A percentile compares a stretch with the other conserved stretches of the same genome.
Evolutionary conservation across 2,797 vertebrate genomes (phyloP).

Genomic region (Oryzias dopingdopingensis): DNA sequence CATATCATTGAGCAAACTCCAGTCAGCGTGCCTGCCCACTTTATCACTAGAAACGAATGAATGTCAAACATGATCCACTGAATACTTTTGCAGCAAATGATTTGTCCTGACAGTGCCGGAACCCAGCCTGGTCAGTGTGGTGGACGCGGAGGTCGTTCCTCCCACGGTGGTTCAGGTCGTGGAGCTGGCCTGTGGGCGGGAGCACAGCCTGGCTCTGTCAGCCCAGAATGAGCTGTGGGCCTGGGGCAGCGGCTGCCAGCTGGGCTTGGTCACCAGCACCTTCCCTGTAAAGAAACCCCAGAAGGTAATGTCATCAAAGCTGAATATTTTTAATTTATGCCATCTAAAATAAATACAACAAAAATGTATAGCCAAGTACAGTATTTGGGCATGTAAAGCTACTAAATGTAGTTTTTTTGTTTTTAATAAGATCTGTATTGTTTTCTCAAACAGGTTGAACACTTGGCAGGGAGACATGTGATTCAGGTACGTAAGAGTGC

Average conservation of each 20-base stretch:
- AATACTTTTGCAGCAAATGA: no score
- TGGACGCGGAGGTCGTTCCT: slow-evolving; percentile 84
- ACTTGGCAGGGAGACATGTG: slow-evolving; percentile 90
- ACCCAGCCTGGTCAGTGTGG: slow-evolving; percentile 81
- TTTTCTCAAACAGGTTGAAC: slow-evolving; percentile 78
- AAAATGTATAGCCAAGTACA: neutral
- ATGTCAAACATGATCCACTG: no score
- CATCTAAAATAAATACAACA: neutral
- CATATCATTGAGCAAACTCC: no score
- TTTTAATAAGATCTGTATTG: slow-evolving; percentile 1
- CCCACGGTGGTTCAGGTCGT: slow-evolving; percentile 78
- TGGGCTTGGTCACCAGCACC: slow-evolving; percentile 87
- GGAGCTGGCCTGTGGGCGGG: slow-evolving; percentile 89
- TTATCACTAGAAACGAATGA: no score
- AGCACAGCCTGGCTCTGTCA: slow-evolving; percentile 90
- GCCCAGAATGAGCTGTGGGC: slow-evolving; percentile 92
- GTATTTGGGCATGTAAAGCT: neutral
- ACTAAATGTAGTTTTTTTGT: neutral
- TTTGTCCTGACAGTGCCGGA: slow-evolving; percentile 70
- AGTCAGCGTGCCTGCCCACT: no score
- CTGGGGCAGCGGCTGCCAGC: slow-evolving; percentile 95
- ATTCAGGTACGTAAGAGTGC: slow-evolving; percentile 76
- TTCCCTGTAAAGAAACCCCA: slow-evolving; percentile 91
- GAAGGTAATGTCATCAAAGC: slow-evolving; percentile 68
- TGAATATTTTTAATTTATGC: neutral